Percentiles rank a stretch among this genome's conserved stretches.
phyloP scores from a whole-genome alignment of 2,888 invertebrate genomes.

The Nomada hirtipes region DNA sequence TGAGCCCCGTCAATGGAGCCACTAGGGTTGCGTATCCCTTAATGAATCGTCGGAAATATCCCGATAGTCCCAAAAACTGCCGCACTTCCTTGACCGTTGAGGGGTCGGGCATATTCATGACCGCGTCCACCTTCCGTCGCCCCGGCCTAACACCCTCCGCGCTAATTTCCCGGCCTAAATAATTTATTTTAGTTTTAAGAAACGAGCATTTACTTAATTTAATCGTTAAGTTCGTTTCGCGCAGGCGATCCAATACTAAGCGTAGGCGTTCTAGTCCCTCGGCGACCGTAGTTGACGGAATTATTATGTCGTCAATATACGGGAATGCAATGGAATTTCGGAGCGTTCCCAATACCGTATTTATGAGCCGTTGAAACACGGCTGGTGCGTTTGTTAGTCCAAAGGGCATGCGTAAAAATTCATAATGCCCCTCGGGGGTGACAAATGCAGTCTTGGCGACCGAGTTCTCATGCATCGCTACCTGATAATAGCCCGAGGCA shows the following conservation, averaged over 20 bases:
- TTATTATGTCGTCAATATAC: constrained; percentile 7
- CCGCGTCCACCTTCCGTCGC: constrained; percentile 41
- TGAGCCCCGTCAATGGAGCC: neutral
- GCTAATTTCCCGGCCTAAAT: constrained; percentile 73
- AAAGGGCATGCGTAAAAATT: constrained; percentile 4
- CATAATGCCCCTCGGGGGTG: neutral
- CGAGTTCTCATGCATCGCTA: no score
- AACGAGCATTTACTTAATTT: neutral
- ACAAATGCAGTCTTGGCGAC: constrained; percentile 18
- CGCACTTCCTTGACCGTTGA: constrained; percentile 14
- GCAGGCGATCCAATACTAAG: neutral
- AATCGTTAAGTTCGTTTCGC: neutral
- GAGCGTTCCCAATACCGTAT: neutral
- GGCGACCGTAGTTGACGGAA: neutral
- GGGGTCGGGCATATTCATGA: constrained; percentile 49
- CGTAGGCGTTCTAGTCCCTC: neutral
- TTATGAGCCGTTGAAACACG: neutral
- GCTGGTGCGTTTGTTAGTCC: neutral
- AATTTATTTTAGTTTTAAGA: constrained; percentile 58
- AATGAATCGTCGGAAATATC: constrained; percentile 42
- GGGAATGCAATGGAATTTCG: neutral
- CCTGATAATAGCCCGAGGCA: no score
- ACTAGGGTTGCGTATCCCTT: neutral
- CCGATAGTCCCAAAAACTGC: constrained; percentile 31
- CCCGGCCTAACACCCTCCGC: constrained; percentile 63